These are phyloP conservation scores for Rhabdornis inornatus DNA, from an alignment of 2,113 vertebrate species.

Conservation along the genomic window DNA sequence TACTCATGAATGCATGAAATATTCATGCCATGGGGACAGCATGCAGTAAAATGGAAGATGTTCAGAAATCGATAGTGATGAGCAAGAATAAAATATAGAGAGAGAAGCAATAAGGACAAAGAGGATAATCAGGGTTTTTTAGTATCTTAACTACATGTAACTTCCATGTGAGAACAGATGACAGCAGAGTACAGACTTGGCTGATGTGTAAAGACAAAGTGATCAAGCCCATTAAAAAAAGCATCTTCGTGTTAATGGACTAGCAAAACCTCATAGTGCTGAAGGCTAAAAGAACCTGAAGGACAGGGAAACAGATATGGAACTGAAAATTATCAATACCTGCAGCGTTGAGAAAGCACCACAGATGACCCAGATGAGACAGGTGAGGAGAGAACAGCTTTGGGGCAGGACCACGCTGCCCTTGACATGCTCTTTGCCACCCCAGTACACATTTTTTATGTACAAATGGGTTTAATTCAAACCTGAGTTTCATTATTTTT, in stretches of 20 bases:
- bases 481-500: accelerated
- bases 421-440: accelerated
- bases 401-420: not conserved
- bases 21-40: not conserved
- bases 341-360: not conserved
- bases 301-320: accelerated
- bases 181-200: not conserved
- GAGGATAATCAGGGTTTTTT: accelerated
- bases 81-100: not conserved
- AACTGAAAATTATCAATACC: not conserved
- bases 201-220: not conserved
- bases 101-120: not conserved
- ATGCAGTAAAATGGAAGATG: not conserved
- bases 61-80: accelerated
- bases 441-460: not conserved
- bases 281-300: not conserved
- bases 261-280: not conserved
- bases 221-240: not conserved
- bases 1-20: not conserved
- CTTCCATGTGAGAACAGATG: not conserved
- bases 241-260: not conserved
- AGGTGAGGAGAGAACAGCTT: accelerated
- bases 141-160: not conserved
- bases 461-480: not conserved
- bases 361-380: not conserved